Conservation (phyloP, 2,797 vertebrate species). For the Meda fulgida region DNA sequence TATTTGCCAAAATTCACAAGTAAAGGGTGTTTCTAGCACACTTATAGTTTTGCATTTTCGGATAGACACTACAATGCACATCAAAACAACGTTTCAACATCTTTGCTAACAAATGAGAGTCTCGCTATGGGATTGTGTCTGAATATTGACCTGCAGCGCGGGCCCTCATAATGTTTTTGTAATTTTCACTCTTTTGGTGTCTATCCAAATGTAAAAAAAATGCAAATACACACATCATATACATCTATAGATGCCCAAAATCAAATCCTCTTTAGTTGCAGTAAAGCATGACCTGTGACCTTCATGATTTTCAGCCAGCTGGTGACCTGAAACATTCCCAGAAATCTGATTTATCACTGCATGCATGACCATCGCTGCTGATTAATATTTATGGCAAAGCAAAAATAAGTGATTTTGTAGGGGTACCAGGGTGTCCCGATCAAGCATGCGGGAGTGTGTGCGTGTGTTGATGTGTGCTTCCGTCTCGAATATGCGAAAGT, state of each 20-base stretch:
- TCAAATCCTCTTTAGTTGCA: neutral
- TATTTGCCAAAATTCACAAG: neutral
- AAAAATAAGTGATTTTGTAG: neutral
- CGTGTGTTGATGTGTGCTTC: neutral
- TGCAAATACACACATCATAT: too few species aligned
- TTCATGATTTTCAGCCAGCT: neutral
- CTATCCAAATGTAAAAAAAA: neutral
- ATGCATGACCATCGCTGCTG: neutral
- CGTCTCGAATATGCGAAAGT: conserved; percentile 4
- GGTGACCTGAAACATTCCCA: neutral
- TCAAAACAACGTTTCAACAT: neutral
- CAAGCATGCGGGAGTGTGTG: neutral
- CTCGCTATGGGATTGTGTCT: neutral
- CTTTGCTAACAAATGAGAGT: neutral
- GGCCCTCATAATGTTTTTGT: neutral
- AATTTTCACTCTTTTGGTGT: neutral
- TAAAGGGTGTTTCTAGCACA: neutral
- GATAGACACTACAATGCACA: neutral
- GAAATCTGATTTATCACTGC: neutral
- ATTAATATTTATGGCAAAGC: conserved; percentile 29
- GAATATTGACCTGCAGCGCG: neutral
- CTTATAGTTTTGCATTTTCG: too few species aligned
- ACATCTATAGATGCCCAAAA: neutral
- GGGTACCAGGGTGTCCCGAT: neutral
- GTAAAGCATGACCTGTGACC: neutral